These are phyloP conservation scores for Pyralis farinalis DNA, from an alignment of 2,888 invertebrate genomes.

Conservation along the genomic window DNA sequence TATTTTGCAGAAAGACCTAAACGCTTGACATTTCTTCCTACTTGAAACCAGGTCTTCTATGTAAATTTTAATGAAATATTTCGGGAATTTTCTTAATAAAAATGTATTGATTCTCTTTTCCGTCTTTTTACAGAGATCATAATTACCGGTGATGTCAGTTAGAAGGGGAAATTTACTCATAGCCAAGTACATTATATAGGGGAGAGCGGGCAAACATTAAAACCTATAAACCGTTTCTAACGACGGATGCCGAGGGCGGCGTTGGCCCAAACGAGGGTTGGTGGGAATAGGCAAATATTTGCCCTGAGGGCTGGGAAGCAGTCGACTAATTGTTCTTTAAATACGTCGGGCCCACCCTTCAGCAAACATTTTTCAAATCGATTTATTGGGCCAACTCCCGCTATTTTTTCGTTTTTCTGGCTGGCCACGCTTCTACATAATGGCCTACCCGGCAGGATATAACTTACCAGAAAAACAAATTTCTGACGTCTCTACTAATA, in stretches of 20 bases:
- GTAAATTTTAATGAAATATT: too few species aligned
- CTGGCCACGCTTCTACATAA: slow-evolving; percentile 28
- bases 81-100: too few species aligned
- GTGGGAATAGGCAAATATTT: slow-evolving; percentile 78
- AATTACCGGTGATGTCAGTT: slow-evolving; percentile 39
- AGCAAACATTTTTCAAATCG: slow-evolving; percentile 71
- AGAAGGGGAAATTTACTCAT: slow-evolving; percentile 53
- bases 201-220: slow-evolving; percentile 67
- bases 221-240: slow-evolving; percentile 62
- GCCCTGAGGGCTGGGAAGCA: slow-evolving; percentile 68
- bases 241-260: slow-evolving; percentile 62
- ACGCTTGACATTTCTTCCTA: too few species aligned
- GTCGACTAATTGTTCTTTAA: slow-evolving; percentile 79
- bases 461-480: slow-evolving; percentile 58
- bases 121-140: slow-evolving; percentile 22
- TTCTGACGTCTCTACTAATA: slow-evolving; percentile 38
- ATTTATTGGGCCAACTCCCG: slow-evolving; percentile 63
- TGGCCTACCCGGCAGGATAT: slow-evolving; percentile 34
- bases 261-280: slow-evolving; percentile 67
- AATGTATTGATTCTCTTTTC: slow-evolving; percentile 5
- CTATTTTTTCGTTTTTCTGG: slow-evolving; percentile 47
- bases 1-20: too few species aligned
- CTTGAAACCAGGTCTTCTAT: too few species aligned
- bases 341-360: slow-evolving; percentile 69
- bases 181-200: slow-evolving; percentile 47